phyloP scores from a whole-genome alignment of 2,113 vertebrate species.

The Phylloscopus trochiloides region DNA sequence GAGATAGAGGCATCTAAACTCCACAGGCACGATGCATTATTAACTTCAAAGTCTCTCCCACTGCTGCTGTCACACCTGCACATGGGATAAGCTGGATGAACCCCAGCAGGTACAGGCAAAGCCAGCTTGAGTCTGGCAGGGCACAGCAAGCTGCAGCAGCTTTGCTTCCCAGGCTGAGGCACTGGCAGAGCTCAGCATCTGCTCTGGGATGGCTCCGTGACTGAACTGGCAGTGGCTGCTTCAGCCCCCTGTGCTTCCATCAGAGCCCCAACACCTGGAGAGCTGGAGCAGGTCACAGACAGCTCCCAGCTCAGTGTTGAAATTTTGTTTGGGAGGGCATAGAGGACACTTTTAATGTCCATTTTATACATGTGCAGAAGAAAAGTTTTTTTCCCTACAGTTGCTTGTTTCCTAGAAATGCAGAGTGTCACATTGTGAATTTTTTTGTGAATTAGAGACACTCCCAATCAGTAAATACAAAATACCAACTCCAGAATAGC shows the following conservation, averaged over 20 bases:
- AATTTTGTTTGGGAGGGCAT: not conserved
- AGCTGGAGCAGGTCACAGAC: not conserved
- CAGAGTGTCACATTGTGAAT: not conserved
- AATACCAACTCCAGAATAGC: not conserved
- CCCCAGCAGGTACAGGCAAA: not conserved
- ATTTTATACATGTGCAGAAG: not conserved
- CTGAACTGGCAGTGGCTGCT: not conserved
- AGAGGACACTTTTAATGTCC: not conserved
- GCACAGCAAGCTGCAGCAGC: not conserved
- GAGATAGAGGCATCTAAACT: not conserved
- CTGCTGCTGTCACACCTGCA: not conserved
- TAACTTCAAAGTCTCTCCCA: not conserved
- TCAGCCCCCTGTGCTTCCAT: not conserved
- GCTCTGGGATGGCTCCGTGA: fast-evolving
- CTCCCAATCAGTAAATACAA: not conserved
- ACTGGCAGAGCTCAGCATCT: not conserved
- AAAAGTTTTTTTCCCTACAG: not conserved
- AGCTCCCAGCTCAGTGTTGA: not conserved
- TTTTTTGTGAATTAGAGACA: not conserved
- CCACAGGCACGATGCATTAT: not conserved
- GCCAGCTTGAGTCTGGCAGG: not conserved
- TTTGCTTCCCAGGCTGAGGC: not conserved
- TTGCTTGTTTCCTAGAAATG: not conserved
- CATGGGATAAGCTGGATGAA: fast-evolving
- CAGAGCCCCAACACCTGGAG: fast-evolving